Base-by-base conservation (phyloP, 2,888 invertebrate genomes). In the Fragum sueziense region DNA sequence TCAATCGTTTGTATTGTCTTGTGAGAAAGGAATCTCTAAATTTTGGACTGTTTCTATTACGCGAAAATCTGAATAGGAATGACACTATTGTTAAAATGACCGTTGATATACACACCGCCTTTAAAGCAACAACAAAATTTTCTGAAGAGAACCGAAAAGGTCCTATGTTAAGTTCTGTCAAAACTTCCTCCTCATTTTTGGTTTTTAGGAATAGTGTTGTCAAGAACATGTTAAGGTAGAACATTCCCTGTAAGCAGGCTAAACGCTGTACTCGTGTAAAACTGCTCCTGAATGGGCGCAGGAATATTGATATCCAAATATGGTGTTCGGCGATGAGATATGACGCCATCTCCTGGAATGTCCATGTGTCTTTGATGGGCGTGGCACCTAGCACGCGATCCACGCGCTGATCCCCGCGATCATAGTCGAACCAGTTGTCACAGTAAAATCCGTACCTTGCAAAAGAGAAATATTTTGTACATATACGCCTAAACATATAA, bases 281-380 rank as follows among this genome's bases (percentile, higher is more conserved):
- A 17, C 92, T 89, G 71, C 93, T 93, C 22, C 91, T 87, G 1
- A 93, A 91, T 9, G 94, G 93, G 22, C 93, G 89, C 68, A 93
- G 82, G 79, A 93, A 91, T 37, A 94, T 90, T 0, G 94, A 94
- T 69, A 94, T 89, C 94, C 94, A 94, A 31, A 94, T 86, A 77
- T 94, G 94, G 11, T 91, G 92, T 76, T 94, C 94, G 0, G 92
- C 88, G 2, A 92, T 85, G 9, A 90, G 91, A 70, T 90, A 91
- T 6, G 91, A 88, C 80, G 93, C 92, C 59, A 94, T 86, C 72
- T 93, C 92, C 31, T 87, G 86, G 84, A 93, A 93, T 25, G 91
- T 88, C 22, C 89, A 90, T n/a, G 91, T 86, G 57, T 93, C 92
- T 25, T 91, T 90, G 31, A 87, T 83, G 6, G 90, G 88, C n/a